Evolutionary conservation across 53 echinoderm and acorn worm genomes (phyloP).

Genomic region (Paelopatides confundens): DNA sequence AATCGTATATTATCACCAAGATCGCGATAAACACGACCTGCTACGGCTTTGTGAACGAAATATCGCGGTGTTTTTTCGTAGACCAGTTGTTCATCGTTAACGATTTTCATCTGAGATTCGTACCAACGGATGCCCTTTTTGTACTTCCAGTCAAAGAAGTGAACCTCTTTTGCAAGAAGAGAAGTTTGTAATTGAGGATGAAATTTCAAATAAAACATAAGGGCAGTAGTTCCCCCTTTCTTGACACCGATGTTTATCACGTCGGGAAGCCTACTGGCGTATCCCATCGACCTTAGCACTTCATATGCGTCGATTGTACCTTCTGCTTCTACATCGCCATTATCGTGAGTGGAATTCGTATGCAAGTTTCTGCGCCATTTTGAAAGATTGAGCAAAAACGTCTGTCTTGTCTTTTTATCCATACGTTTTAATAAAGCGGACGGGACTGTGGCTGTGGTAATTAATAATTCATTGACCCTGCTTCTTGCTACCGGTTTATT

Average conservation of each 20-base stretch:
- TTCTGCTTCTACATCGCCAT: not conserved
- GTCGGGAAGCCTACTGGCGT: slow-evolving; percentile 71
- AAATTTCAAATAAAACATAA: slow-evolving; percentile 79
- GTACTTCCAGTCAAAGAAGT: slow-evolving; percentile 92
- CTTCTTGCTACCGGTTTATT: not conserved
- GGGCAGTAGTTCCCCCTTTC: slow-evolving; percentile 91
- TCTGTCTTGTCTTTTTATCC: not conserved
- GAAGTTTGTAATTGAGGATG: slow-evolving; percentile 88
- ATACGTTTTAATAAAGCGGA: not conserved
- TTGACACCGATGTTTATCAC: slow-evolving; percentile 92
- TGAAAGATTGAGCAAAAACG: not conserved
- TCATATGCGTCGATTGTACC: not conserved
- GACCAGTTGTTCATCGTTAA: slow-evolving; percentile 47
- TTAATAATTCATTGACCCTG: not conserved
- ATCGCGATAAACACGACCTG: slow-evolving; percentile 63
- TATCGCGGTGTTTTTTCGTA: slow-evolving; percentile 96
- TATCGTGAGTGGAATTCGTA: not conserved
- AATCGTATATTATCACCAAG: slow-evolving; percentile 72
- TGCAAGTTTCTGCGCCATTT: not conserved
- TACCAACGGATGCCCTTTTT: slow-evolving; percentile 78
- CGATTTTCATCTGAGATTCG: slow-evolving; percentile 76
- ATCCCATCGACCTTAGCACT: slow-evolving; percentile 56
- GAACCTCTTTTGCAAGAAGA: slow-evolving; percentile 74
- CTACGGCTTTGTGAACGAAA: slow-evolving; percentile 72
- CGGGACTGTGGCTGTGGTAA: not conserved